Percentiles rank a stretch among this genome's conserved stretches.
Conservation (phyloP, 2,888 invertebrate species). For the Macrophya alboannulata region DNA sequence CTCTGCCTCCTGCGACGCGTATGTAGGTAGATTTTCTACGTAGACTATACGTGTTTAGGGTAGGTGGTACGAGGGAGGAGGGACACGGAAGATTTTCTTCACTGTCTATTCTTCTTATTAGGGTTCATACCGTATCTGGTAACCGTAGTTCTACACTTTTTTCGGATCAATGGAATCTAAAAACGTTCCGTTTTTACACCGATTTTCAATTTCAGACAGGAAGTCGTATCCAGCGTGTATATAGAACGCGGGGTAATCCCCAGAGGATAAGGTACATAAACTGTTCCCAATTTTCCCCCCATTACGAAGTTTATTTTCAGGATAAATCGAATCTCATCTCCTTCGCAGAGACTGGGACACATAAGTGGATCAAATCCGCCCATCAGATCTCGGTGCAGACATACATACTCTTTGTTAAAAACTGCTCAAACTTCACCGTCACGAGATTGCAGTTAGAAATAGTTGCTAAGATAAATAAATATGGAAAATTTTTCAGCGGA, state of each 20-base stretch:
- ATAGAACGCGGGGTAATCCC: neutral
- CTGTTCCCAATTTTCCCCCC: neutral
- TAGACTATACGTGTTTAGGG: neutral
- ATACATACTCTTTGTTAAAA: conserved; percentile 12
- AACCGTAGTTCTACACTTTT: neutral
- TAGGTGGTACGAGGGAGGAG: neutral
- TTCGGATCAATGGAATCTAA: neutral
- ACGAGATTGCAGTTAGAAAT: no score
- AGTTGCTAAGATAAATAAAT: neutral
- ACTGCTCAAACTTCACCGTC: neutral
- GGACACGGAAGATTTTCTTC: conserved; percentile 12
- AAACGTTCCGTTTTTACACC: neutral
- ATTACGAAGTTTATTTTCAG: neutral
- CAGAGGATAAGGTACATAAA: neutral
- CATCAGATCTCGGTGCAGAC: neutral
- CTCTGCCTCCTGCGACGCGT: conserved; percentile 37
- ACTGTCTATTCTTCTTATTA: neutral
- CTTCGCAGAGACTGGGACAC: neutral
- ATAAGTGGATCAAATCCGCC: neutral
- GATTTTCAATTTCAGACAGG: conserved; percentile 16
- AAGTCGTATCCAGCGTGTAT: conserved; percentile 18
- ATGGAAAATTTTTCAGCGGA: conserved; percentile 9
- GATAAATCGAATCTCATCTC: neutral
- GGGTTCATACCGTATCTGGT: neutral
- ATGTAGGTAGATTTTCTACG: conserved; percentile 9